phyloP scores from a whole-genome alignment of 2,888 invertebrate species.

The Melangyna quadrimaculata region DNA sequence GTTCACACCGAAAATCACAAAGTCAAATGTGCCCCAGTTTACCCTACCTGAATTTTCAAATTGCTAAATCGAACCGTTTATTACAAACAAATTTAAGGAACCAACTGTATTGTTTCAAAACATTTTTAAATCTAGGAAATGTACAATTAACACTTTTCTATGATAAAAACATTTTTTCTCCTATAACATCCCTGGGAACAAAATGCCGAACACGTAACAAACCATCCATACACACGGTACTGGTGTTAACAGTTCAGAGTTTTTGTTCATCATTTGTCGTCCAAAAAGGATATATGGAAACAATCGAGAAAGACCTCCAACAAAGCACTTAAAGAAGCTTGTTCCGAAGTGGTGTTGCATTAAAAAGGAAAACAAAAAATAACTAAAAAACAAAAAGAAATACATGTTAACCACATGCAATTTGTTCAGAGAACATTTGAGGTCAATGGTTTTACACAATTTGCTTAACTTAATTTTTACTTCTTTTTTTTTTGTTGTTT shows the following conservation, averaged over 20 bases:
- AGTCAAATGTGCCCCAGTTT: too few relatives aligned
- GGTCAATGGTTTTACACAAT: slow-evolving; percentile 63
- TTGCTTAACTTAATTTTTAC: slow-evolving; percentile 25
- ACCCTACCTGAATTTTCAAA: too few relatives aligned
- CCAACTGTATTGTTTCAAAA: too few relatives aligned
- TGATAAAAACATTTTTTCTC: too few relatives aligned
- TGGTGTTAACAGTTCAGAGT: slow-evolving; percentile 44
- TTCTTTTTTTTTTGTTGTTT: too few relatives aligned
- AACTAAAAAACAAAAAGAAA: not conserved
- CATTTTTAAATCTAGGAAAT: too few relatives aligned
- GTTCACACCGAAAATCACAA: too few relatives aligned
- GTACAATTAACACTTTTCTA: too few relatives aligned
- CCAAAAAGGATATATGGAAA: slow-evolving; percentile 33
- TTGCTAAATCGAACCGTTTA: too few relatives aligned
- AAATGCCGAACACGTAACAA: not conserved
- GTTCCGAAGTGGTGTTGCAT: not conserved
- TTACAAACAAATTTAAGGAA: too few relatives aligned
- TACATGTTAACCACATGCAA: slow-evolving; percentile 65
- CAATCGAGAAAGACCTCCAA: slow-evolving; percentile 46
- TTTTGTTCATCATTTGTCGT: slow-evolving; percentile 37
- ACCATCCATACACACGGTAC: not conserved
- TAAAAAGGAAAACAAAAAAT: not conserved
- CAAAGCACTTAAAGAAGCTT: slow-evolving; percentile 18
- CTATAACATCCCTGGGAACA: not conserved
- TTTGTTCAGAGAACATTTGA: slow-evolving; percentile 59